Percentiles rank a stretch among this genome's conserved stretches.
These are phyloP conservation scores for Gasterosteus aculeatus DNA, from an alignment of 2,113 vertebrate genomes.

Conservation along the genomic window DNA sequence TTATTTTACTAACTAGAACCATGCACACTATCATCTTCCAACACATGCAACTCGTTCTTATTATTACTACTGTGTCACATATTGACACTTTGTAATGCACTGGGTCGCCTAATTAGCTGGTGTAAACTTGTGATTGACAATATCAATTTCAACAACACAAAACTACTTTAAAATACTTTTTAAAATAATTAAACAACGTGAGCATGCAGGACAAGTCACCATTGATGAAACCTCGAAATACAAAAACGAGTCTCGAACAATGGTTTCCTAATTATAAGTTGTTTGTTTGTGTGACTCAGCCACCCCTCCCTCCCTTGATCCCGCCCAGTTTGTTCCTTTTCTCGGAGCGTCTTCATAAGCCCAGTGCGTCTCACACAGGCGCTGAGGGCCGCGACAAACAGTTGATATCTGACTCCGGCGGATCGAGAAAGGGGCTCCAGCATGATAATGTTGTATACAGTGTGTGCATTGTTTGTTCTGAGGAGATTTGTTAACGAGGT, in stretches of 20 bases:
- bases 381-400: neutral
- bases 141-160: neutral
- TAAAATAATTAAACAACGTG: neutral
- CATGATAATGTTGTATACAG: neutral
- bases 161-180: neutral
- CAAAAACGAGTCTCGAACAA: neutral
- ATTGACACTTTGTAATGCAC: neutral
- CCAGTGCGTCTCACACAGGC: too few species aligned
- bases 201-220: neutral
- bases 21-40: neutral
- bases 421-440: neutral
- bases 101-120: neutral
- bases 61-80: neutral
- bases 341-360: neutral
- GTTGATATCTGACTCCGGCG: neutral
- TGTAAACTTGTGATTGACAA: neutral
- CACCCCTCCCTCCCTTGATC: neutral
- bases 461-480: neutral
- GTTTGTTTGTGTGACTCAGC: neutral
- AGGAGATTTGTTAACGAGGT: neutral
- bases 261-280: neutral
- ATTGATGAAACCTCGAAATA: neutral
- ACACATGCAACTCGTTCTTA: neutral
- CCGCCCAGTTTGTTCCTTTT: neutral
- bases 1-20: neutral